A percentile compares a stretch with the other conserved stretches of the same genome.
phyloP scores from a whole-genome alignment of 30 jellyfish, hydroid and myxozoan genomes.

The Chrysaora quinquecirrha region DNA sequence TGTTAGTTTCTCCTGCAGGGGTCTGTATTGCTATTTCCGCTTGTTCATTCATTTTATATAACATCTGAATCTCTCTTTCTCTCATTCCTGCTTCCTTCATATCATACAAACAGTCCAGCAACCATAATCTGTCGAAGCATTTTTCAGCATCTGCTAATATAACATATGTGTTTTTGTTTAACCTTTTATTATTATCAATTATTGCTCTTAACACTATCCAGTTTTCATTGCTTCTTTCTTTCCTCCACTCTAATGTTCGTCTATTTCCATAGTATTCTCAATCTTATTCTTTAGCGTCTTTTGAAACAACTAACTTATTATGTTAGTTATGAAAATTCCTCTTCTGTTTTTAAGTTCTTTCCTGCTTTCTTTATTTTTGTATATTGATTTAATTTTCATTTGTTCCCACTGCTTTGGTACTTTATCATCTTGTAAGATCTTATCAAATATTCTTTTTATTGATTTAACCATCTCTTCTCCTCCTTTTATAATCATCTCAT shows the following conservation, averaged over 20 bases:
- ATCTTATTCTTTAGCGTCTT: conserved; percentile 18
- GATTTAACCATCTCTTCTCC: conserved; percentile 55
- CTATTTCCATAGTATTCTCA: conserved; percentile 11
- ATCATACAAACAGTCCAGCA: conserved; percentile 36
- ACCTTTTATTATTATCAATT: conserved; percentile 37
- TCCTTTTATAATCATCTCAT: conserved; percentile 33
- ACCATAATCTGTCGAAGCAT: conserved; percentile 59
- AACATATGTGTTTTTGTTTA: conserved; percentile 12
- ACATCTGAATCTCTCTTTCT: conserved; percentile 29
- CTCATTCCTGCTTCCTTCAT: conserved; percentile 52
- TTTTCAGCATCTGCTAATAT: conserved; percentile 49
- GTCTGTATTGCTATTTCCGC: conserved; percentile 32
- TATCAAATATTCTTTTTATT: conserved; percentile 32
- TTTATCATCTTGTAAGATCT: not conserved
- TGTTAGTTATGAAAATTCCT: conserved; percentile 45
- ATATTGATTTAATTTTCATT: conserved; percentile 52
- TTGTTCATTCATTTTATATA: conserved; percentile 1
- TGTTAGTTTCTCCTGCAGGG: conserved; percentile 38
- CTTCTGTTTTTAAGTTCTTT: conserved; percentile 42
- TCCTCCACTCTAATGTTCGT: conserved; percentile 34
- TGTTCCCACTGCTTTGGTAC: conserved; percentile 51
- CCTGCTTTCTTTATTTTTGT: conserved; percentile 41
- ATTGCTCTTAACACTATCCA: conserved; percentile 41
- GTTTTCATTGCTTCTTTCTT: conserved; percentile 17
- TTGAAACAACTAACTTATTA: conserved; percentile 43